Evolutionary conservation across 2,113 vertebrate species (phyloP).

Genomic region (Bubalus kerabau): DNA sequence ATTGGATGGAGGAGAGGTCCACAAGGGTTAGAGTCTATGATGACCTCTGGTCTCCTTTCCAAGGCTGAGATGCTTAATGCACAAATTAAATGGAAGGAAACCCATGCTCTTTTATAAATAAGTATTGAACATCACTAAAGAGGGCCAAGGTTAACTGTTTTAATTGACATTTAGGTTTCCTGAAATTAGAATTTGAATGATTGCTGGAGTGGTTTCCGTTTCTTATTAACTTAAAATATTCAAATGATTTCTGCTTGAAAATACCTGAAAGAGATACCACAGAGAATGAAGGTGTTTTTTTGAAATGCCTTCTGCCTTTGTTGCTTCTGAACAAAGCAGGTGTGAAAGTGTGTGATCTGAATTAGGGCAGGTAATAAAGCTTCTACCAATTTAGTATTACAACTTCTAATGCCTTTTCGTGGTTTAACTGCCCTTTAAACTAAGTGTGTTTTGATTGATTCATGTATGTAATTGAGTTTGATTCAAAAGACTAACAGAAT

Average conservation of each 20-base stretch:
- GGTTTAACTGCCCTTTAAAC: background rate
- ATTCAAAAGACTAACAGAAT: slow-evolving; percentile 11
- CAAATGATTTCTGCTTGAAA: background rate
- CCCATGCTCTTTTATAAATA: background rate
- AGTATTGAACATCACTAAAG: background rate
- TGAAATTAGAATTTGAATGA: slow-evolving; percentile 36
- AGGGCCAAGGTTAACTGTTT: background rate
- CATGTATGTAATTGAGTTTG: background rate
- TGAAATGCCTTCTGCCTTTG: background rate
- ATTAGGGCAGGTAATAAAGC: background rate
- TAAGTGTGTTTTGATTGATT: slow-evolving; percentile 16
- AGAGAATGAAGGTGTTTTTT: background rate
- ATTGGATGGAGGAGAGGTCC: background rate
- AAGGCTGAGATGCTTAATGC: background rate
- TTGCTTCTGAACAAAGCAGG: background rate
- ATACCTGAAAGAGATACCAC: background rate
- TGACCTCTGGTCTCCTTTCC: background rate
- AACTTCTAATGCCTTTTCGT: background rate
- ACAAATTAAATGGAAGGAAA: background rate
- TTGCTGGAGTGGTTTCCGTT: background rate
- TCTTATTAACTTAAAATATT: slow-evolving; percentile 29
- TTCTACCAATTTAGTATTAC: background rate
- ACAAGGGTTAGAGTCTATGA: background rate
- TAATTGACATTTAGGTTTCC: slow-evolving; percentile 42
- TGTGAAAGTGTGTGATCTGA: background rate